Percentiles rank a stretch among this genome's conserved stretches.
These are phyloP conservation scores for Hirtodrosophila histrioides DNA, from an alignment of 2,888 invertebrate species.

Conservation along the genomic window DNA sequence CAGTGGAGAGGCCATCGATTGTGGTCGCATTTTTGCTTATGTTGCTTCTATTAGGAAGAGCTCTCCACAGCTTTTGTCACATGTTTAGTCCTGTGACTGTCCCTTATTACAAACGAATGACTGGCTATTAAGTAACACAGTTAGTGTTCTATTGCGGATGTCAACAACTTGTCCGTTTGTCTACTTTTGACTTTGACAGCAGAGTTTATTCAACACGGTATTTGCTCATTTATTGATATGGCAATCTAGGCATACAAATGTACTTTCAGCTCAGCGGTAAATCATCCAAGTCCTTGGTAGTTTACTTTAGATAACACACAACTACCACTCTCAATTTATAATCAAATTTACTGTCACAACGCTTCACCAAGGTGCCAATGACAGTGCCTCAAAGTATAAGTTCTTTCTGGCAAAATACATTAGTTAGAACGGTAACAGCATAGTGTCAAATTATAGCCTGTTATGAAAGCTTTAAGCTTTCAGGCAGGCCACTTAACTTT, in stretches of 20 bases:
- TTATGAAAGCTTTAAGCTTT: no score
- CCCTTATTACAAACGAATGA: slow-evolving; percentile 37
- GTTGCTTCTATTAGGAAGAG: slow-evolving; percentile 53
- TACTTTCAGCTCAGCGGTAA: slow-evolving; percentile 3
- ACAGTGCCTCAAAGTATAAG: no score
- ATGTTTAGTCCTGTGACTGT: slow-evolving; percentile 49
- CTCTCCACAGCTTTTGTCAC: slow-evolving; percentile 43
- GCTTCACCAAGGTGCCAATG: no score
- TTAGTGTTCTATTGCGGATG: slow-evolving; percentile 11
- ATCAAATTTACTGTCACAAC: no score
- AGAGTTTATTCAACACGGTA: slow-evolving; percentile 33
- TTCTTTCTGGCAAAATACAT: no score
- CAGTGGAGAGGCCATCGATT: slow-evolving; percentile 54
- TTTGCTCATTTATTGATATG: slow-evolving; percentile 21
- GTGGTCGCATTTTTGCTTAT: slow-evolving; percentile 71
- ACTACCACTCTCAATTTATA: no score
- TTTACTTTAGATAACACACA: no score
- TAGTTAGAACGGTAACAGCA: no score
- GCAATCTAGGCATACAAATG: slow-evolving; percentile 21
- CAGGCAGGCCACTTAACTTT: no score
- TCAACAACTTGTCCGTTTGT: slow-evolving; percentile 29
- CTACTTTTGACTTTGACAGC: slow-evolving; percentile 18
- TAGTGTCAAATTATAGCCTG: no score
- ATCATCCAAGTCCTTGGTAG: not conserved
- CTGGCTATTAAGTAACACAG: slow-evolving; percentile 4